Evolutionary conservation across 2,797 vertebrate genomes (phyloP).

Genomic region (Argyrosomus regius): DNA sequence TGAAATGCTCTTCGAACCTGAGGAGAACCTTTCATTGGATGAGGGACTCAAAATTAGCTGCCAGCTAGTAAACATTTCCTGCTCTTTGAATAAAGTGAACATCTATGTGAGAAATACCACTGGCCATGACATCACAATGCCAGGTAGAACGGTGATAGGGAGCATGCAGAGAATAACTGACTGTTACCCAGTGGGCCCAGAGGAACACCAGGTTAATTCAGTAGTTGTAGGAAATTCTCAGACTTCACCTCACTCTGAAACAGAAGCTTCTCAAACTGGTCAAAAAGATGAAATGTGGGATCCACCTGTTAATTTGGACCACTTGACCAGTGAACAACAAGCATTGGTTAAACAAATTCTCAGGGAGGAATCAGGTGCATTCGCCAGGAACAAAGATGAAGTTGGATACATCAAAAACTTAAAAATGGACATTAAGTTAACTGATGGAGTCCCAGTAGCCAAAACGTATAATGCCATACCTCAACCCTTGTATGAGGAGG

Average conservation of each 20-base stretch:
- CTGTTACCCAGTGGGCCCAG: background rate
- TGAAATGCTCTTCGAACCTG: conserved; percentile 40
- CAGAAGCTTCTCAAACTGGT: background rate
- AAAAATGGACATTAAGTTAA: background rate
- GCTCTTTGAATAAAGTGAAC: background rate
- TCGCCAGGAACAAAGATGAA: background rate
- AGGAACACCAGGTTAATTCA: background rate
- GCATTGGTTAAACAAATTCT: background rate
- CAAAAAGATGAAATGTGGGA: background rate
- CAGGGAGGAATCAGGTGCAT: background rate
- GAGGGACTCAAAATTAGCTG: conserved; percentile 21
- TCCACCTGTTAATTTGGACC: background rate
- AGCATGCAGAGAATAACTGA: conserved; percentile 1
- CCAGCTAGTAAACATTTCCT: conserved; percentile 19
- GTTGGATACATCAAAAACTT: background rate
- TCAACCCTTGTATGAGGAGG: background rate
- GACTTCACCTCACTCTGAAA: background rate
- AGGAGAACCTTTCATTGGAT: conserved; percentile 8
- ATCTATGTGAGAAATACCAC: background rate
- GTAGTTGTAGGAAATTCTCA: background rate
- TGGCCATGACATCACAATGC: background rate
- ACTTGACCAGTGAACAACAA: background rate
- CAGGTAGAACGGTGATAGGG: background rate
- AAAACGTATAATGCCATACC: background rate
- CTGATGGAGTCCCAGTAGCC: background rate